Conservation (phyloP, 2,113 vertebrate species). For the Ploceus nigricollis region DNA sequence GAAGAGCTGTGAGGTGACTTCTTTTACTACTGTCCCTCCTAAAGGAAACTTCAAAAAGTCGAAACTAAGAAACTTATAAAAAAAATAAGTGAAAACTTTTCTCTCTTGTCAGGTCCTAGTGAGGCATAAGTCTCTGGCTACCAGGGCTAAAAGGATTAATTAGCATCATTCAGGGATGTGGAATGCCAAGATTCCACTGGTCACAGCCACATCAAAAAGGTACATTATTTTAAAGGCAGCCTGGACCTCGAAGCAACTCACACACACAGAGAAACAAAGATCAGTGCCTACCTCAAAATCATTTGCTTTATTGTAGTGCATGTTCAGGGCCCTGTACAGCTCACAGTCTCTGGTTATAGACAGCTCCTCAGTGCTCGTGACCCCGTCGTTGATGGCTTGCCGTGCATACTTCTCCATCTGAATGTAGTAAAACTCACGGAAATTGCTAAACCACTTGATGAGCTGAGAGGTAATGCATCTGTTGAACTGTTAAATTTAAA, state of each 20-base stretch:
- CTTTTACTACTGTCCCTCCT: background rate
- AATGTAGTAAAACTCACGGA: constrained; percentile 99
- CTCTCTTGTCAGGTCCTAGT: background rate
- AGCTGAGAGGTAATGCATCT: constrained; percentile 99
- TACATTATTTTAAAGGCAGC: constrained; percentile 5
- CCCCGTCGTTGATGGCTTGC: constrained; percentile 95
- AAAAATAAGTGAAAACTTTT: background rate
- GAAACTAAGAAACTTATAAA: background rate
- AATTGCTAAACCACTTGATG: constrained; percentile 99
- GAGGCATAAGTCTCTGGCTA: background rate
- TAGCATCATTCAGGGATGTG: background rate
- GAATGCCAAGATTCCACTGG: background rate
- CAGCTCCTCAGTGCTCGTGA: constrained; percentile 89
- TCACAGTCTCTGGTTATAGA: constrained; percentile 94
- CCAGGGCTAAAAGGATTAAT: background rate
- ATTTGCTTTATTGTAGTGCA: constrained; percentile 99
- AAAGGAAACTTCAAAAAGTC: constrained; percentile 4
- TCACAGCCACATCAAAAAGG: background rate
- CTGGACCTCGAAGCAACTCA: background rate
- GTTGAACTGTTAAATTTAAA: constrained; percentile 90
- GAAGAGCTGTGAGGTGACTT: background rate
- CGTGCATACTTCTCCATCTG: constrained; percentile 99
- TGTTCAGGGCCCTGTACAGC: constrained; percentile 97
- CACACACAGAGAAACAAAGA: constrained; percentile 46
- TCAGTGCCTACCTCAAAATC: constrained; percentile 92